Conservation (phyloP, 1,140 invertebrate genomes). For the Brachionus koreanus region DNA sequence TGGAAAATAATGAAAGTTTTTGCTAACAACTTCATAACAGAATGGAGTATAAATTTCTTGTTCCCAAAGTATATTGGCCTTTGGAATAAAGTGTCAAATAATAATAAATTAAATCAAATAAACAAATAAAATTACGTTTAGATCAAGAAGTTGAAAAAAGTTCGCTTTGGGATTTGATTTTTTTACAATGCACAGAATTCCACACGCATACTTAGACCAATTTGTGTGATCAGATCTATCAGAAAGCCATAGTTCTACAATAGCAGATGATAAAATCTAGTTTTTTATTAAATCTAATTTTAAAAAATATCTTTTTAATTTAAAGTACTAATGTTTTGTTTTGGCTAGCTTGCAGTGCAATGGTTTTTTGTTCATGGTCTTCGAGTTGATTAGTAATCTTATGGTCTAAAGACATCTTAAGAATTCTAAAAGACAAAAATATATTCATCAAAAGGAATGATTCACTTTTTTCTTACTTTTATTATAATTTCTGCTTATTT, state of each 20-base stretch:
- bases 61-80: conserved; percentile 2
- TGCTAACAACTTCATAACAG: neutral
- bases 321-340: neutral
- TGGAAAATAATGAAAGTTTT: conserved; percentile 34
- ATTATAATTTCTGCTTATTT: too few relatives aligned
- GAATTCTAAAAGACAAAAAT: neutral
- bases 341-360: neutral
- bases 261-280: neutral
- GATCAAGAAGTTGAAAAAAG: neutral
- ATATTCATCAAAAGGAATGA: neutral
- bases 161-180: neutral
- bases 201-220: neutral
- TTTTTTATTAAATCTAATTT: neutral
- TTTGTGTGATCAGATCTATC: neutral
- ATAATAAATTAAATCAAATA: neutral
- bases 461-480: neutral
- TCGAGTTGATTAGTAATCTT: neutral
- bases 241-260: conserved; percentile 7
- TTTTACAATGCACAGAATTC: neutral
- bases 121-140: neutral
- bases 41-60: conserved; percentile 4
- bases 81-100: neutral
- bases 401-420: neutral
- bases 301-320: neutral
- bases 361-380: neutral